A percentile compares a stretch with the other conserved stretches of the same genome.
Conservation (phyloP, 1,140 invertebrate genomes). For the Penaeus vannamei region DNA sequence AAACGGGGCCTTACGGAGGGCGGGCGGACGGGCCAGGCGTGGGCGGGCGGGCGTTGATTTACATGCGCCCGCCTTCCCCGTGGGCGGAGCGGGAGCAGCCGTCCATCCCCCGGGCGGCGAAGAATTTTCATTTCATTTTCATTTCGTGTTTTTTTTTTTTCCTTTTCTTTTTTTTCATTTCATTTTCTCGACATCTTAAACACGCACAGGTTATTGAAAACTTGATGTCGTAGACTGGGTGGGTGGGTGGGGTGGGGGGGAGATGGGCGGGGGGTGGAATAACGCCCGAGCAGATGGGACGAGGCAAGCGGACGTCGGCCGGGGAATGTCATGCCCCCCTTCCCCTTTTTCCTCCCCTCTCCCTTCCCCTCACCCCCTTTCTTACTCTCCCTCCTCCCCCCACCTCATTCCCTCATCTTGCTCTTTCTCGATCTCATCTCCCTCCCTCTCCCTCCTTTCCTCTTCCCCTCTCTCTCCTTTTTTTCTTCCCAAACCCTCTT, state of each 20-base stretch:
- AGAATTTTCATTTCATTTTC: slow-evolving; percentile 66
- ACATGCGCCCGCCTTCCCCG: slow-evolving; percentile 57
- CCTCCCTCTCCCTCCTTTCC: no score
- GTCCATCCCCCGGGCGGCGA: slow-evolving; percentile 50
- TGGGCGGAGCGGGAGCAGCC: slow-evolving; percentile 55
- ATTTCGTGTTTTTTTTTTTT: slow-evolving; percentile 61
- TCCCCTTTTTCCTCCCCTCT: no score
- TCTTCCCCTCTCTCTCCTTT: no score
- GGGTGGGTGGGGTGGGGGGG: not conserved
- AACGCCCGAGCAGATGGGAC: no score
- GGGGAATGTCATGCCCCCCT: no score
- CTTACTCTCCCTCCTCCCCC: no score
- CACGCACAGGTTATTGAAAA: slow-evolving; percentile 65
- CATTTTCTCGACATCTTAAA: slow-evolving; percentile 65
- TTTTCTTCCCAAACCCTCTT: no score
- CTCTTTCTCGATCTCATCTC: no score
- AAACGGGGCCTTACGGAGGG: slow-evolving; percentile 47
- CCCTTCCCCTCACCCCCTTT: no score
- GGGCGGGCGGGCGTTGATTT: slow-evolving; percentile 44
- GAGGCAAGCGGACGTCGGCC: no score
- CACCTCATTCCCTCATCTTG: no score
- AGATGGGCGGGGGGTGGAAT: not conserved
- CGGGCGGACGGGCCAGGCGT: slow-evolving; percentile 33
- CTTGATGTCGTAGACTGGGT: slow-evolving; percentile 46
- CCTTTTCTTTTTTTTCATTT: slow-evolving; percentile 61